phyloP scores from a whole-genome alignment of 1,140 invertebrate species.

The Scaptomyza pallida region DNA sequence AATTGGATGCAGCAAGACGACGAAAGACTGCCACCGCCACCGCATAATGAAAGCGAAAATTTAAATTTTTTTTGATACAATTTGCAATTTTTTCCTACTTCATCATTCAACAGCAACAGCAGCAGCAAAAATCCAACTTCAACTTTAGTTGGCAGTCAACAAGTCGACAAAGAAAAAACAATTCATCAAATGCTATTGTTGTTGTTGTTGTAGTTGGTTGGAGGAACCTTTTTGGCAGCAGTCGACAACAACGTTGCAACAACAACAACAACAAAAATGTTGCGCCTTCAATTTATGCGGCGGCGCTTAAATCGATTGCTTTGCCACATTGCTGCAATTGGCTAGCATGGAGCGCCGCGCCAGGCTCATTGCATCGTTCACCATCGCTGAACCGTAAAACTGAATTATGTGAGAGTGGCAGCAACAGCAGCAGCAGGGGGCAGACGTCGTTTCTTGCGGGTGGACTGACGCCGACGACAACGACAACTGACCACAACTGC shows the following conservation, averaged over 20 bases:
- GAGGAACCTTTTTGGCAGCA: slow-evolving; percentile 68
- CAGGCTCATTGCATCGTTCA: slow-evolving; percentile 24
- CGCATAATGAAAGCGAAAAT: slow-evolving; percentile 80
- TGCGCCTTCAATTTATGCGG: slow-evolving; percentile 71
- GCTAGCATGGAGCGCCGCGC: slow-evolving; percentile 23
- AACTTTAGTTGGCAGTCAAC: slow-evolving; percentile 65
- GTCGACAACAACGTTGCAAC: slow-evolving; percentile 15
- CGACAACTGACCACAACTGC: slow-evolving; percentile 64
- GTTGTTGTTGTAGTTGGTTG: slow-evolving; percentile 66
- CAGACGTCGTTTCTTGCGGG: slow-evolving; percentile 60
- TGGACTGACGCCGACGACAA: slow-evolving; percentile 44
- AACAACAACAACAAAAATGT: slow-evolving; percentile 21
- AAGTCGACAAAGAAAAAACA: slow-evolving; percentile 79
- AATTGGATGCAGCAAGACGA: slow-evolving; percentile 26
- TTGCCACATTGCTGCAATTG: slow-evolving; percentile 79
- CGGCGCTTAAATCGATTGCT: slow-evolving; percentile 80
- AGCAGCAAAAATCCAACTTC: slow-evolving; percentile 9
- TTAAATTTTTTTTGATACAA: slow-evolving; percentile 80
- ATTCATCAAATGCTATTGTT: slow-evolving; percentile 72
- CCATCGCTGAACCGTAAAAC: slow-evolving; percentile 74
- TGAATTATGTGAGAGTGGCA: slow-evolving; percentile 67
- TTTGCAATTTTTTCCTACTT: slow-evolving; percentile 77
- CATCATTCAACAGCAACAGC: slow-evolving; percentile 48
- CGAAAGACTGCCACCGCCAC: slow-evolving; percentile 29
- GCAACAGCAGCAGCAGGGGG: slow-evolving; percentile 19